phyloP scores from a whole-genome alignment of 2,888 invertebrate genomes.

The Andrena bucephala region DNA sequence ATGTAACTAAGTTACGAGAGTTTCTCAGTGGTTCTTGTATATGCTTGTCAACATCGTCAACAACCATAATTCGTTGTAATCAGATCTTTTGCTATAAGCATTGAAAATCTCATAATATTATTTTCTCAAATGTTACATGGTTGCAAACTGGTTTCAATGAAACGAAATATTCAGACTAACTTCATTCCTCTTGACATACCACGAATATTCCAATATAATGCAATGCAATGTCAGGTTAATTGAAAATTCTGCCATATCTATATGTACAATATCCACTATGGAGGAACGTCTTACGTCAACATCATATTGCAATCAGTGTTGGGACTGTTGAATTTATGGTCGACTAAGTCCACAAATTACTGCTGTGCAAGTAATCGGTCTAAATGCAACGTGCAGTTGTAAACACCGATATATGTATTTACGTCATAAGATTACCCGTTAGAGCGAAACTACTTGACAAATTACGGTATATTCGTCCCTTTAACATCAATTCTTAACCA shows the following conservation, averaged over 20 bases:
- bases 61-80: no score
- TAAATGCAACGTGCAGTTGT: conserved; percentile 31
- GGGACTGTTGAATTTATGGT: conserved; percentile 57
- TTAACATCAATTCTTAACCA: neutral
- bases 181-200: neutral
- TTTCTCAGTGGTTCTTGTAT: no score
- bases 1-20: no score
- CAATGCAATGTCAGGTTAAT: conserved; percentile 22
- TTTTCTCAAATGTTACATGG: no score
- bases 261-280: conserved; percentile 26
- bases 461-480: neutral
- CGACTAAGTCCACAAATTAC: conserved; percentile 60
- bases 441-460: neutral
- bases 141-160: no score
- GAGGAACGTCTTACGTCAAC: conserved; percentile 50
- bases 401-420: conserved; percentile 32
- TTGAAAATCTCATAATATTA: no score
- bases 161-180: neutral
- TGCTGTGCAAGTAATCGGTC: conserved; percentile 44
- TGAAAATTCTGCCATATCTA: conserved; percentile 33
- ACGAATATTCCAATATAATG: neutral
- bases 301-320: conserved; percentile 59
- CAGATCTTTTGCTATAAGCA: no score
- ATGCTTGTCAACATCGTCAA: no score
- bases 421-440: neutral